Evolutionary conservation across 2,797 vertebrate species (phyloP), one percentile per base, ranked within the genome.

Genomic region (Cetoscarus ocellatus): DNA sequence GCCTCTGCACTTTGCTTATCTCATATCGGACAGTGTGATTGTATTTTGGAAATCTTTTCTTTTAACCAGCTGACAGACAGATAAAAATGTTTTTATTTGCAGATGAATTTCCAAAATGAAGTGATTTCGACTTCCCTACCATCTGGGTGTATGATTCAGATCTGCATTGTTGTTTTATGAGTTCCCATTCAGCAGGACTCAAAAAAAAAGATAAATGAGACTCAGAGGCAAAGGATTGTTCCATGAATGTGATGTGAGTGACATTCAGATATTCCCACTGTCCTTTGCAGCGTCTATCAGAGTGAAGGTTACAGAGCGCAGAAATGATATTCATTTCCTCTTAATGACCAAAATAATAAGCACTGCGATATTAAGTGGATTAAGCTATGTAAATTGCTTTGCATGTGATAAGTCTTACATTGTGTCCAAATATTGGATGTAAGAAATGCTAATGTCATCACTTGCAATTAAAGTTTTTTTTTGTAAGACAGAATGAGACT

Each of bases 401-500:
- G 91, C 90, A 91, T 92, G 91, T 91, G 84, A 86, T 80, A 72
- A 27, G 69, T 81, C 59, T 82, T 80, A 91, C 82, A 85, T 88
- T 85, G 78, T 90, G 82, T 86, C 79, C 80, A 83, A 80, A 78
- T 85, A 77, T 80, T 87, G 80, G 87, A 91, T 92, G 90, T 87
- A 86, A 85, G 73, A 90, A 88, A 89, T 87, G 79, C 81, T 89
- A 79, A 90, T 90, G 78, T 89, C 86, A 88, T 91, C 86, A 93
- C 86, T 81, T 92, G 86, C 86, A 92, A 93, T 90, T 91, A 91
- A 94, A 92, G 75, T 69, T 83, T 82, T 90, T 82, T 90, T 92
- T 90, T 90, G 68, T 88, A 86, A 90, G 48, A 78, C 44, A 48
- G n/a, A 27, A 27, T 27, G 27, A 27, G 27, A 27, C 75, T n/a